These are phyloP conservation scores for Oreocharis arfaki DNA, from an alignment of 2,113 vertebrate species.

Conservation along the genomic window DNA sequence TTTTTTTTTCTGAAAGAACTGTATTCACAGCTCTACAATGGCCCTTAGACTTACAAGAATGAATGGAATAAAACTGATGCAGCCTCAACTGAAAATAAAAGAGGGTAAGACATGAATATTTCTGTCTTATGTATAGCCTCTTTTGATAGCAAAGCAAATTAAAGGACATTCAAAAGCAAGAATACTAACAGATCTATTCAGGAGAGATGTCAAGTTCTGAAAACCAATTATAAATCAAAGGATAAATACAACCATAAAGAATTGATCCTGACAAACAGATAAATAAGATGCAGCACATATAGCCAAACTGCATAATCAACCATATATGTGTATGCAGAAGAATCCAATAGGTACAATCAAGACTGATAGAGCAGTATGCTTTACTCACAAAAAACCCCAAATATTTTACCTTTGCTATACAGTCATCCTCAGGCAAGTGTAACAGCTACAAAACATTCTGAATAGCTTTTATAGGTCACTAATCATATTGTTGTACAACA, in stretches of 20 bases:
- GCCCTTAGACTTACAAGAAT: not conserved
- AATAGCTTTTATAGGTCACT: not conserved
- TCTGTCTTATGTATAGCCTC: not conserved
- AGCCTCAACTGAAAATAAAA: not conserved
- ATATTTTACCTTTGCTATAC: not conserved
- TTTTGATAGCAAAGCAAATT: not conserved
- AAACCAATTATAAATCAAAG: not conserved
- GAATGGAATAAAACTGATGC: not conserved
- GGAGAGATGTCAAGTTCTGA: not conserved
- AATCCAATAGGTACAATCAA: not conserved
- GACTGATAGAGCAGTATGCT: not conserved
- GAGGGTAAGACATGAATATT: not conserved
- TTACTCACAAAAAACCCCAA: not conserved
- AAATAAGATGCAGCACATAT: not conserved
- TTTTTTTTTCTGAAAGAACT: not conserved
- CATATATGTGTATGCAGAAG: accelerated
- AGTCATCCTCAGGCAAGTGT: not conserved
- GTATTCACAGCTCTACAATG: not conserved
- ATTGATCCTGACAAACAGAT: not conserved
- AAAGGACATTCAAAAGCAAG: not conserved
- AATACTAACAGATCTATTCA: not conserved
- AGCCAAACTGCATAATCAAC: not conserved
- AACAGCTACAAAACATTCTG: not conserved
- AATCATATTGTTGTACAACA: not conserved
- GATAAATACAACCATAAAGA: not conserved